These are phyloP conservation scores for Strigops habroptila DNA, from an alignment of 2,113 vertebrate species.

Conservation along the genomic window DNA sequence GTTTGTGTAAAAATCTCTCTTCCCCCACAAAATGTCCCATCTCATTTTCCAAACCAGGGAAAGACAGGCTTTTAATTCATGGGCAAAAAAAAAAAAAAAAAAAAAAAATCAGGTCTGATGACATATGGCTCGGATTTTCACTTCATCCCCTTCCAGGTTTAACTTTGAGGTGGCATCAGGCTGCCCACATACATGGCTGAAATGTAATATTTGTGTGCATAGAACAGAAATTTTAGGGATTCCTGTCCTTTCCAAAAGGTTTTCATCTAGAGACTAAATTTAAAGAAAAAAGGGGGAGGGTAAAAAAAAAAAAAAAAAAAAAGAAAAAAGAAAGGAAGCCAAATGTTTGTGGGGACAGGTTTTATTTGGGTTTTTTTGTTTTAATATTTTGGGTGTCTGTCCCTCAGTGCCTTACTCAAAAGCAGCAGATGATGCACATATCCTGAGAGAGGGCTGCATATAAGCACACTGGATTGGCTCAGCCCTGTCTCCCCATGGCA, in stretches of 20 bases:
- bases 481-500: not conserved
- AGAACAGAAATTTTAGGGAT: slow-evolving; percentile 32
- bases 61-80: slow-evolving; percentile 60
- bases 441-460: not conserved
- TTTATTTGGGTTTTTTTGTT: not conserved
- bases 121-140: slow-evolving; percentile 13
- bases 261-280: slow-evolving; percentile 42
- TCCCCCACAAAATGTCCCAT: slow-evolving; percentile 49
- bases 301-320: not conserved
- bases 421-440: not conserved
- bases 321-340: not conserved
- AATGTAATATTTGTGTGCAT: slow-evolving; percentile 8
- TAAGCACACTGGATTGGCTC: not conserved
- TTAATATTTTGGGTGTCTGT: not conserved
- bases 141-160: slow-evolving; percentile 57
- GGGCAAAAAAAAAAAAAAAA: not conserved
- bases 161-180: slow-evolving; percentile 42
- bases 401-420: not conserved
- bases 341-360: not conserved
- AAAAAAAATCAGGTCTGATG: not conserved
- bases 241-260: slow-evolving; percentile 43
- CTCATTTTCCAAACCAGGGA: slow-evolving; percentile 50
- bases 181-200: slow-evolving; percentile 16
- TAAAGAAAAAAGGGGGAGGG: not conserved
- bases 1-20: slow-evolving; percentile 5